Percentiles rank a stretch among this genome's conserved stretches.
Conservation (phyloP, 2,797 vertebrate genomes). For the Parauchenoglanis ngamensis region DNA sequence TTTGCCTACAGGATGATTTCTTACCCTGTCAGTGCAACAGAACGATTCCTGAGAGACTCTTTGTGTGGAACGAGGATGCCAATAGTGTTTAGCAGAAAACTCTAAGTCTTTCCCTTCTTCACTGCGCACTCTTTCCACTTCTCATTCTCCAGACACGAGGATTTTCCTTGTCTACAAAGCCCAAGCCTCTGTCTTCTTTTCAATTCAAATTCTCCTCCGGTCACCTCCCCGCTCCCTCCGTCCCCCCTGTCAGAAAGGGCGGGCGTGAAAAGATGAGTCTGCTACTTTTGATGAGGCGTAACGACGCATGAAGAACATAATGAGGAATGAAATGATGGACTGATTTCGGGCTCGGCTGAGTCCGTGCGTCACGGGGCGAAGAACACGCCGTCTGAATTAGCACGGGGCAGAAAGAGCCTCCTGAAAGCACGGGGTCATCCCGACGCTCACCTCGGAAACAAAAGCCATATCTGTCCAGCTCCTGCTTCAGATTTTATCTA, state of each 20-base stretch:
- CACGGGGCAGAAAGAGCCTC: slow-evolving; percentile 33
- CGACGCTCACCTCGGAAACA: slow-evolving; percentile 32
- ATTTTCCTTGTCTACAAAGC: slow-evolving; percentile 11
- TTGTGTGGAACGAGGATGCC: slow-evolving; percentile 26
- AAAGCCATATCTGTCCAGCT: slow-evolving; percentile 37
- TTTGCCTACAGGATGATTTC: slow-evolving; percentile 20
- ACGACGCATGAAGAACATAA: slow-evolving; percentile 57
- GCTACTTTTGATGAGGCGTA: slow-evolving; percentile 56
- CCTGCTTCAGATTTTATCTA: slow-evolving; percentile 32
- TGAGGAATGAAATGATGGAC: slow-evolving; percentile 60
- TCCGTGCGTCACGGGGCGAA: slow-evolving; percentile 37
- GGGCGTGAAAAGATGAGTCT: slow-evolving; percentile 49
- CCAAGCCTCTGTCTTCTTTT: slow-evolving; percentile 1
- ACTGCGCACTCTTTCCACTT: neutral
- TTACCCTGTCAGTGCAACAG: neutral
- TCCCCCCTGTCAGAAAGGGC: neutral
- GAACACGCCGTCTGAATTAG: slow-evolving; percentile 50
- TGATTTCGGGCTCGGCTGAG: slow-evolving; percentile 54
- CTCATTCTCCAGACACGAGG: neutral
- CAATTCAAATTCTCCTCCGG: neutral
- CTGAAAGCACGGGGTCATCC: slow-evolving; percentile 44
- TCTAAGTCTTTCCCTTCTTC: neutral
- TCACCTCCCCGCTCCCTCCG: neutral
- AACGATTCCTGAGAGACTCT: slow-evolving; percentile 10
- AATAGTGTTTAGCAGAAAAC: slow-evolving; percentile 28